A percentile compares a stretch with the other conserved stretches of the same genome.
phyloP scores from a whole-genome alignment of 2,888 invertebrate species.

The Phymatocera aterrima region DNA sequence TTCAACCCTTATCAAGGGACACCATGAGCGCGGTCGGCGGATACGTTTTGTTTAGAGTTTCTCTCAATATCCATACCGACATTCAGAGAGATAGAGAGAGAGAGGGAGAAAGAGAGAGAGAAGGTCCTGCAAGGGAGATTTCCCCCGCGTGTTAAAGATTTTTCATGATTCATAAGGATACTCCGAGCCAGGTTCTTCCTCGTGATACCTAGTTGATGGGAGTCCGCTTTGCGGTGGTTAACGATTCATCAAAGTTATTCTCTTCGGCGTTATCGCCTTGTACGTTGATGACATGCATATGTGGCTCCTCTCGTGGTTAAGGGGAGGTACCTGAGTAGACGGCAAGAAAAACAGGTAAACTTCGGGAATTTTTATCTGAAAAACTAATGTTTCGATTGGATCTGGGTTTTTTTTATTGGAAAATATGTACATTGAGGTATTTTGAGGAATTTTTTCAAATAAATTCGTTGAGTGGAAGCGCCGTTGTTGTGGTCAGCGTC shows the following conservation, averaged over 20 bases:
- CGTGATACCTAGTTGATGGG: neutral
- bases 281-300: constrained; percentile 18
- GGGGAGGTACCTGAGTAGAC: too few species aligned
- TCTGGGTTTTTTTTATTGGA: too few species aligned
- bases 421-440: too few species aligned
- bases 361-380: too few species aligned
- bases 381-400: too few species aligned
- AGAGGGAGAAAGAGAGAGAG: too few species aligned
- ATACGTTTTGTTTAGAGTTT: constrained; percentile 72
- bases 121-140: neutral
- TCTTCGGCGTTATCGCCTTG: neutral
- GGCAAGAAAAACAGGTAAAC: too few species aligned
- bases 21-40: constrained; percentile 65
- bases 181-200: neutral
- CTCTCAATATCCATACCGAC: neutral
- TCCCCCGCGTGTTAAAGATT: constrained; percentile 6
- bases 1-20: constrained; percentile 71
- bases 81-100: neutral
- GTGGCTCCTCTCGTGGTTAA: constrained; percentile 27
- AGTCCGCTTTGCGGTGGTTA: neutral
- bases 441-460: too few species aligned
- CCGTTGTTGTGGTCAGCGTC: too few species aligned
- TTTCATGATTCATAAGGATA: constrained; percentile 8
- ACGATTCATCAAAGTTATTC: constrained; percentile 41
- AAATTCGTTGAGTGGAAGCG: too few species aligned